phyloP scores from a whole-genome alignment of 1,140 invertebrate genomes.

The Pseudomyrmex gracilis region DNA sequence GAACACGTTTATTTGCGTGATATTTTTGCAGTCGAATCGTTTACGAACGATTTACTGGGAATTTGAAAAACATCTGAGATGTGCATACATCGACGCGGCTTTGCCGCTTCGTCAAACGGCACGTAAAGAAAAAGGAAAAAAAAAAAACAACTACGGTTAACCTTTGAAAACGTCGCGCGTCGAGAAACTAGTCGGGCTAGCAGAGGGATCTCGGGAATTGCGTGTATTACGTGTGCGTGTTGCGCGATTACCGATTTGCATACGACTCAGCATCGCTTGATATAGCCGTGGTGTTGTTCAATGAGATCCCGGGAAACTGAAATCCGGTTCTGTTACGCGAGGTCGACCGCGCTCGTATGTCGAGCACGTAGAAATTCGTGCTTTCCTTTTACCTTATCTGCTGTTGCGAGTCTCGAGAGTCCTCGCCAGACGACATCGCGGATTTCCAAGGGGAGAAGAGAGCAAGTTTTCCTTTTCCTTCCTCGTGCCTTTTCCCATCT shows the following conservation, averaged over 20 bases:
- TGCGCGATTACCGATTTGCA: constrained; percentile 69
- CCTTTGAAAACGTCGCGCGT: constrained; percentile 2
- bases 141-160: neutral
- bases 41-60: constrained; percentile 22
- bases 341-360: constrained; percentile 69
- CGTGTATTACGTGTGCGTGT: constrained; percentile 42
- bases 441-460: constrained; percentile 37
- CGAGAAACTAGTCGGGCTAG: neutral
- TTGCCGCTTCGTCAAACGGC: neutral
- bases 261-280: constrained; percentile 64
- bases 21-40: neutral
- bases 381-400: constrained; percentile 76
- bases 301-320: constrained; percentile 63
- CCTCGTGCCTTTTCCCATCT: neutral
- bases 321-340: constrained; percentile 67
- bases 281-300: constrained; percentile 71
- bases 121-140: neutral
- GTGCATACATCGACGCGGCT: neutral
- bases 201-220: constrained; percentile 1
- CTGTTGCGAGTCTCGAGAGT: constrained; percentile 42
- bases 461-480: constrained; percentile 13
- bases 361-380: constrained; percentile 80
- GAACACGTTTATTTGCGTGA: neutral
- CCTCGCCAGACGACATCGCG: constrained; percentile 55
- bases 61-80: constrained; percentile 23